Evolutionary conservation across 2,888 invertebrate genomes (phyloP), one percentile per base, ranked within the genome.

Genomic region (Metopia argyrocephala): DNA sequence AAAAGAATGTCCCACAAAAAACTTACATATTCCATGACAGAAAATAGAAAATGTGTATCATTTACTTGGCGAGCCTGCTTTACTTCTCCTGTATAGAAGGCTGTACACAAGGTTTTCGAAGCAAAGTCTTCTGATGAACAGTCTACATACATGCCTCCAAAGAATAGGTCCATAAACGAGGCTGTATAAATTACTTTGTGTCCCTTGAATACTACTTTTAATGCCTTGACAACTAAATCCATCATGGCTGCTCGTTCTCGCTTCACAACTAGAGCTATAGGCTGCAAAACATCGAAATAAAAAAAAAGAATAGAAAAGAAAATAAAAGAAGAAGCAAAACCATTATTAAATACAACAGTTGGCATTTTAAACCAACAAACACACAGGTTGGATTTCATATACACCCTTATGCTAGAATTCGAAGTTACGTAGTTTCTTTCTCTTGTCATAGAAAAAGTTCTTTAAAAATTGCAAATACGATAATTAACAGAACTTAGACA

Each of bases 51-150:
- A 83, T 93, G 93, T 65, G 93, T 93, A 28, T 94, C 93, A 15
- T 93, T 92, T 61, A 92, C 91, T 45, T 91, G 90, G 2, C 94
- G 87, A n/a, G 87, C 86, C 57, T 93, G 92, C 3, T 92, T 92
- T 0, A 91, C 92, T 84, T 94, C 94, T 3, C 89, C 90, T 27
- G 93, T 93, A 88, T 94, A 94, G 83, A 96, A 88, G 1, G 93
- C 92, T 0, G 93, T 91, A 86, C 96, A 96, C 0, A 95, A 92
- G 0, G 95, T 95, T 86, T 94, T 94, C 0, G 94, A 94, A 0
- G 95, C 94, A 83, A 96, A 96, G 83, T 96, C 95, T 0, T 93
- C 93, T 45, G 94, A 93, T 0, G 93, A 93, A 85, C 96, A 96
- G 85, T 96, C 94, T 50, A 96, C 92, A 0, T 92, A 88, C 4